Evolutionary conservation across 2,113 vertebrate species (phyloP).

Genomic region (Otolemur garnettii): DNA sequence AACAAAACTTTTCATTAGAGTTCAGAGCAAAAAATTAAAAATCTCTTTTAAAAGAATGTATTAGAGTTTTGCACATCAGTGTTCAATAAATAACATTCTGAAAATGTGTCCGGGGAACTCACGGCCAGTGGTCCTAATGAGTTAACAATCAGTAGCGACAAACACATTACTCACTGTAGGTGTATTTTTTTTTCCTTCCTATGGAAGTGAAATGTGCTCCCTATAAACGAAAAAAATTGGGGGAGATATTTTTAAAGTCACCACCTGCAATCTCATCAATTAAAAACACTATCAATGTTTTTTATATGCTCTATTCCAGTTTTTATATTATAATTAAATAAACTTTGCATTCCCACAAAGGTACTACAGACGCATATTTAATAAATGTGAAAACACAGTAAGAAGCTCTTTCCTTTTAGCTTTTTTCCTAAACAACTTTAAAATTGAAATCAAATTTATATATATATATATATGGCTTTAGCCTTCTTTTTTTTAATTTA

Average conservation of each 20-base stretch:
- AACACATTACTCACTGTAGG: not conserved
- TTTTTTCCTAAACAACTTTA: constrained; percentile 57
- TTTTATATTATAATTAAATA: constrained; percentile 51
- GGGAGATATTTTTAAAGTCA: not conserved
- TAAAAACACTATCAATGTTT: not conserved
- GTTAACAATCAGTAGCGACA: not conserved
- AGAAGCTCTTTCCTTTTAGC: not conserved
- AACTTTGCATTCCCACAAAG: constrained; percentile 2
- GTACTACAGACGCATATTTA: not conserved
- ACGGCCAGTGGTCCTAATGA: not conserved
- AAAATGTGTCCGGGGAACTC: not conserved
- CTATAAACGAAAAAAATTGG: not conserved
- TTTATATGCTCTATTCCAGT: not conserved
- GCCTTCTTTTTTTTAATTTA: constrained; percentile 18
- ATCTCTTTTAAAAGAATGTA: not conserved
- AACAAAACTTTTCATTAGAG: constrained; percentile 11
- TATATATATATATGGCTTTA: not conserved
- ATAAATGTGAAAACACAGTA: not conserved
- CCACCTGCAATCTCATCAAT: not conserved
- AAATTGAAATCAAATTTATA: constrained; percentile 21
- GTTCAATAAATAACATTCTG: not conserved
- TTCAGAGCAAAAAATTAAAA: not conserved
- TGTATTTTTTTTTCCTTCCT: not conserved
- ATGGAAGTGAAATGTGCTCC: not conserved
- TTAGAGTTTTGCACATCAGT: not conserved